phyloP scores from a whole-genome alignment of 2,113 vertebrate genomes.

The Protobothrops flavoviridis region DNA sequence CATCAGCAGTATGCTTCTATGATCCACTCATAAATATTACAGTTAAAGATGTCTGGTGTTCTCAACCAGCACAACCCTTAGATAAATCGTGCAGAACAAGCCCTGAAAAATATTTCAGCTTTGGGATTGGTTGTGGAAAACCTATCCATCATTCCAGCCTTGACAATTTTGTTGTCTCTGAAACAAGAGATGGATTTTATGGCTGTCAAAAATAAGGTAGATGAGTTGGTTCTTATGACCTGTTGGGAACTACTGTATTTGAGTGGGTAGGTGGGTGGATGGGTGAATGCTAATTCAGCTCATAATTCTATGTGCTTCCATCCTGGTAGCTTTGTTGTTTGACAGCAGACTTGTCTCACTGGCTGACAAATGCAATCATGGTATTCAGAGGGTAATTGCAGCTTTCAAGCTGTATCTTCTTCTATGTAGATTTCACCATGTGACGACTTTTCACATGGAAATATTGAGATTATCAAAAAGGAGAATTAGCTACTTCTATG shows the following conservation, averaged over 20 bases:
- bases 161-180: background rate
- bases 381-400: background rate
- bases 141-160: background rate
- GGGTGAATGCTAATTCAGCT: background rate
- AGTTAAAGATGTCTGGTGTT: background rate
- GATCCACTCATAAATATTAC: constrained; percentile 1
- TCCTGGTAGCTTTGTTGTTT: background rate
- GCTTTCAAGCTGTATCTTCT: background rate
- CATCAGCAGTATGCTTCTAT: background rate
- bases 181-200: background rate
- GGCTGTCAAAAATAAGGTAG: background rate
- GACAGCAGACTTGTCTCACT: background rate
- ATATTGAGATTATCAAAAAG: background rate
- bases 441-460: background rate
- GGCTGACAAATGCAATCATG: background rate
- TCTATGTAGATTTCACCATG: background rate
- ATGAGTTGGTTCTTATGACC: constrained; percentile 13
- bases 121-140: constrained; percentile 5
- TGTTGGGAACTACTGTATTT: background rate
- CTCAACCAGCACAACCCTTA: background rate
- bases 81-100: background rate
- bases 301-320: background rate
- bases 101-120: background rate
- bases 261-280: background rate
- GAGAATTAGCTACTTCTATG: background rate